A percentile compares a stretch with the other conserved stretches of the same genome.
Evolutionary conservation across 2,888 invertebrate species (phyloP).

Genomic region (Oxytorus armatus): DNA sequence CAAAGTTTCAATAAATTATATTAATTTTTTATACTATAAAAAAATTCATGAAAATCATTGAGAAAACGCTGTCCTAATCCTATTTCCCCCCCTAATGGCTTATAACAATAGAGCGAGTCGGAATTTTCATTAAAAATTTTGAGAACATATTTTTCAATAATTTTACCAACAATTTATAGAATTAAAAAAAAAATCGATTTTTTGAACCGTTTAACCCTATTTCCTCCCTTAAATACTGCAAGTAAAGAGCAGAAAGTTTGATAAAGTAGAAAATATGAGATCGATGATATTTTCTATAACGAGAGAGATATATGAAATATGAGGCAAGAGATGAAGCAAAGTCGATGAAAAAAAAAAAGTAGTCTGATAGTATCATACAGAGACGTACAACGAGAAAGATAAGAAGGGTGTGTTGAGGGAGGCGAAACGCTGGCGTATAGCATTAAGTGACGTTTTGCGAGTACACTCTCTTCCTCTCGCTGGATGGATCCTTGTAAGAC

Average conservation of each 20-base stretch:
- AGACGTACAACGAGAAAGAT: slow-evolving; percentile 66
- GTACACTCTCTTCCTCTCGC: slow-evolving; percentile 63
- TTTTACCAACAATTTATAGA: too few relatives aligned
- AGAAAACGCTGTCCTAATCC: too few relatives aligned
- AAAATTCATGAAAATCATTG: too few relatives aligned
- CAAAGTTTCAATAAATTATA: too few relatives aligned
- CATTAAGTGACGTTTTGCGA: slow-evolving; percentile 69
- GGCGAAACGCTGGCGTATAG: slow-evolving; percentile 52
- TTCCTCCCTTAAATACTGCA: too few relatives aligned
- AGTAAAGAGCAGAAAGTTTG: background rate
- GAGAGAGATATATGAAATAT: slow-evolving; percentile 14
- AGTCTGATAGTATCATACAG: slow-evolving; percentile 28
- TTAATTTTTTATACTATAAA: too few relatives aligned
- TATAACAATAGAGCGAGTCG: too few relatives aligned
- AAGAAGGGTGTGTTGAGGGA: slow-evolving; percentile 75
- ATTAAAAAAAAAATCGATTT: too few relatives aligned
- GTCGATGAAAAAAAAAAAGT: slow-evolving; percentile 38
- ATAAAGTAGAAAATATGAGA: slow-evolving; percentile 12
- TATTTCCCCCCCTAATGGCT: too few relatives aligned
- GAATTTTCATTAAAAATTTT: too few relatives aligned
- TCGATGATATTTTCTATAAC: slow-evolving; percentile 43
- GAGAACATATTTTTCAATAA: too few relatives aligned
- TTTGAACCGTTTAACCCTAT: too few relatives aligned
- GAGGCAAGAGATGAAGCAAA: slow-evolving; percentile 29
- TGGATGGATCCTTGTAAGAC: slow-evolving; percentile 84